A percentile compares a stretch with the other conserved stretches of the same genome.
These are phyloP conservation scores for Protaetia brevitarsis DNA, from an alignment of 1,140 invertebrate species.

Conservation along the genomic window DNA sequence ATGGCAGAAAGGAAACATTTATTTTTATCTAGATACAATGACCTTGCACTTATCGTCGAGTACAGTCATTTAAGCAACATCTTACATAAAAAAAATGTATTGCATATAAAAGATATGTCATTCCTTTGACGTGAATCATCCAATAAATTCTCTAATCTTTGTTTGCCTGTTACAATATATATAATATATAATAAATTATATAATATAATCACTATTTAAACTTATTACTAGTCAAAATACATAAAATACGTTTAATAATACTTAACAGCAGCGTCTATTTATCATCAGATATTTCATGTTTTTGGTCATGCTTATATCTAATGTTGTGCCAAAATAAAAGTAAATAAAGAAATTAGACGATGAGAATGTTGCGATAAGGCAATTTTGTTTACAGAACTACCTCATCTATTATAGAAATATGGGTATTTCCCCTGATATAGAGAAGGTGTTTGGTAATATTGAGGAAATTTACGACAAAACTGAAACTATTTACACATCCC, in stretches of 20 bases:
- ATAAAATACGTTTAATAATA: too few relatives aligned
- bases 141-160: too few relatives aligned
- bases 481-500: slow-evolving; percentile 26
- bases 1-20: not conserved
- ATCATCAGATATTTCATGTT: too few relatives aligned
- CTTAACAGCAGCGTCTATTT: too few relatives aligned
- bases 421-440: not conserved
- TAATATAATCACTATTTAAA: too few relatives aligned
- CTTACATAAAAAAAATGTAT: not conserved
- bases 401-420: not conserved
- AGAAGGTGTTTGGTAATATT: slow-evolving; percentile 34
- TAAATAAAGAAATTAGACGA: too few relatives aligned
- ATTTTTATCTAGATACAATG: not conserved
- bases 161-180: too few relatives aligned
- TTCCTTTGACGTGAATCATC: not conserved
- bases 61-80: not conserved
- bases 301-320: too few relatives aligned
- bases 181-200: too few relatives aligned
- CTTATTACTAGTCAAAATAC: too few relatives aligned
- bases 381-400: not conserved
- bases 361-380: too few relatives aligned
- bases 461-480: slow-evolving; percentile 32
- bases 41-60: not conserved
- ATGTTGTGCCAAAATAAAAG: too few relatives aligned
- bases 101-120: not conserved